Percentiles rank a stretch among this genome's conserved stretches.
Evolutionary conservation across 2,888 invertebrate genomes (phyloP).

Genomic region (Salpingus planirostris): DNA sequence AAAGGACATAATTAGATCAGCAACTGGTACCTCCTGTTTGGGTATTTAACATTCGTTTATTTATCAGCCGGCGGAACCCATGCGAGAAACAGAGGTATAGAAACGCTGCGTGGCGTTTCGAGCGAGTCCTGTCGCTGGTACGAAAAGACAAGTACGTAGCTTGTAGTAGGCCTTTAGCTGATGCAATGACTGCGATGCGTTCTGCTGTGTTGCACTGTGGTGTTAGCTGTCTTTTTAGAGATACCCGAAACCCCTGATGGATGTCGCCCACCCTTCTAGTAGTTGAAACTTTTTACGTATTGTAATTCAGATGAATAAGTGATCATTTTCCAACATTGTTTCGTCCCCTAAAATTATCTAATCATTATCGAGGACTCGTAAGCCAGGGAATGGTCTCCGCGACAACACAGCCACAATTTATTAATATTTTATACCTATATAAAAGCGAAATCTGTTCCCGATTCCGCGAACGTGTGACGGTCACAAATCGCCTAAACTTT

Average conservation of each 20-base stretch:
- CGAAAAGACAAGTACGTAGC: slow-evolving; percentile 56
- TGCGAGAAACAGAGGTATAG: slow-evolving; percentile 70
- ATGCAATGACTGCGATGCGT: slow-evolving; percentile 36
- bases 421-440: too few relatives aligned
- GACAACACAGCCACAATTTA: slow-evolving; percentile 43
- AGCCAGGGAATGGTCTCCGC: slow-evolving; percentile 22
- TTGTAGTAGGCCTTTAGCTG: slow-evolving; percentile 42
- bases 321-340: too few relatives aligned
- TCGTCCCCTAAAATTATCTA: too few relatives aligned
- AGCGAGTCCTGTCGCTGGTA: slow-evolving; percentile 52
- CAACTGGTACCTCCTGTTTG: slow-evolving; percentile 14
- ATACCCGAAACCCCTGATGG: slow-evolving; percentile 31
- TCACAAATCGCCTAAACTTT: too few relatives aligned
- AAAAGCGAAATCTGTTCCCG: too few relatives aligned
- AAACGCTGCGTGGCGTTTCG: slow-evolving; percentile 46
- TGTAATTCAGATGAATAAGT: too few relatives aligned
- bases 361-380: slow-evolving; percentile 7
- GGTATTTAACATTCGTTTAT: slow-evolving; percentile 41
- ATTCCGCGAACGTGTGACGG: too few relatives aligned
- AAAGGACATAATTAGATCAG: slow-evolving; percentile 14
- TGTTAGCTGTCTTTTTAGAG: slow-evolving; percentile 39
- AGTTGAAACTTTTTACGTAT: too few relatives aligned
- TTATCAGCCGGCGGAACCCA: slow-evolving; percentile 65
- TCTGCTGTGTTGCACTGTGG: slow-evolving; percentile 40
- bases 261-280: slow-evolving; percentile 33